Evolutionary conservation across 2,113 vertebrate species (phyloP).

Genomic region (Sphyrna mokarran): DNA sequence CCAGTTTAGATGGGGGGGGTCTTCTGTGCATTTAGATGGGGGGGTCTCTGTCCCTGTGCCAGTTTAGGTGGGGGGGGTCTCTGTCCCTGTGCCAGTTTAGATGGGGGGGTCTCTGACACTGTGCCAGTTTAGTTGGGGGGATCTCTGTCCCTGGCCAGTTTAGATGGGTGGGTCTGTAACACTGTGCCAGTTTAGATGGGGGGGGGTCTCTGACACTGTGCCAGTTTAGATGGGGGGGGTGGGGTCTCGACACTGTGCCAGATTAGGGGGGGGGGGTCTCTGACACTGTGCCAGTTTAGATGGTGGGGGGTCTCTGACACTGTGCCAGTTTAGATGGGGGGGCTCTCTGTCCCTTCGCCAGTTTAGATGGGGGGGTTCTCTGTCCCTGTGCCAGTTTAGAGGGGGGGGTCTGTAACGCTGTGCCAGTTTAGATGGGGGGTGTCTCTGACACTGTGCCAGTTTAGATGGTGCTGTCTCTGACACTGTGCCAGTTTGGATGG

Average conservation of each 20-base stretch:
- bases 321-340: not conserved
- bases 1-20: too few species aligned
- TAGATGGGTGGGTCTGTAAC: not conserved
- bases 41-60: not conserved
- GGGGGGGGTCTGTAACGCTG: too few species aligned
- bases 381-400: too few species aligned
- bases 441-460: too few species aligned
- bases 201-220: not conserved
- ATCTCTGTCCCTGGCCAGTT: not conserved
- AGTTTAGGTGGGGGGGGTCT: not conserved
- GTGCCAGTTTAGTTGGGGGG: not conserved
- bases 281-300: not conserved
- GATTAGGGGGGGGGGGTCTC: not conserved
- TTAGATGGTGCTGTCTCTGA: too few species aligned
- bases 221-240: not conserved
- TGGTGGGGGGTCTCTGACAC: not conserved
- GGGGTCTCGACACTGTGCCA: too few species aligned
- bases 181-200: not conserved
- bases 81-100: not conserved
- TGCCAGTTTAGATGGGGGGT: too few species aligned
- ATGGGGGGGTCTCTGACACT: too few species aligned
- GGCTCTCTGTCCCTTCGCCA: not conserved
- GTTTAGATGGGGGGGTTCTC: not conserved
- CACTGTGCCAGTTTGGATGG: too few species aligned
- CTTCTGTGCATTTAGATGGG: too few species aligned